Percentiles rank a stretch among this genome's conserved stretches.
Conservation (phyloP, 1,140 invertebrate genomes). For the Drosophila guanche region DNA sequence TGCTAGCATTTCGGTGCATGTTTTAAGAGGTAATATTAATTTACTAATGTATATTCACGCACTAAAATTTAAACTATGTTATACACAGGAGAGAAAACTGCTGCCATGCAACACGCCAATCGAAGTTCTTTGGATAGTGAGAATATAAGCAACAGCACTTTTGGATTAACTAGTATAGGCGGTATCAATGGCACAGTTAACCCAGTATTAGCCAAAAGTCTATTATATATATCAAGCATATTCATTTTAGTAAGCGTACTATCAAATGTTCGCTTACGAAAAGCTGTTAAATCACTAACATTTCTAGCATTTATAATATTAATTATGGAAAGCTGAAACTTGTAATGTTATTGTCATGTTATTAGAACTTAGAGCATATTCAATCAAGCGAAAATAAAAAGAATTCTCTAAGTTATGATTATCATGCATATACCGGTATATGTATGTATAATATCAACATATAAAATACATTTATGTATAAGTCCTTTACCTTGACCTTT, state of each 20-base stretch:
- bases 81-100: slow-evolving; percentile 86
- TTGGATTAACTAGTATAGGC: slow-evolving; percentile 54
- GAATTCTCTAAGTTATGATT: slow-evolving; percentile 46
- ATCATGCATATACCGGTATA: slow-evolving; percentile 38
- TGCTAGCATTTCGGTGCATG: slow-evolving; percentile 88
- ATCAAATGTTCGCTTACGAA: slow-evolving; percentile 36
- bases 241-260: slow-evolving; percentile 41
- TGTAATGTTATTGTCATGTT: slow-evolving; percentile 6
- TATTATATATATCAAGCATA: slow-evolving; percentile 42
- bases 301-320: slow-evolving; percentile 46
- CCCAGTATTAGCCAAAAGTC: slow-evolving; percentile 23
- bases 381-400: slow-evolving; percentile 49
- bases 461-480: slow-evolving; percentile 23
- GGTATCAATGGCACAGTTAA: slow-evolving; percentile 49
- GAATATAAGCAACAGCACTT: slow-evolving; percentile 55
- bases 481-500: neutral
- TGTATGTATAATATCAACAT: slow-evolving; percentile 62
- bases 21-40: slow-evolving; percentile 84
- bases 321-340: slow-evolving; percentile 68
- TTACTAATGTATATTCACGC: neutral
- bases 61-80: neutral
- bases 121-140: slow-evolving; percentile 78
- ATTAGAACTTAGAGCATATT: slow-evolving; percentile 41
- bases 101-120: slow-evolving; percentile 88
- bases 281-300: slow-evolving; percentile 24